A percentile compares a stretch with the other conserved stretches of the same genome.
These are phyloP conservation scores for Creontiades dilutus DNA, from an alignment of 2,888 invertebrate genomes.

Conservation along the genomic window DNA sequence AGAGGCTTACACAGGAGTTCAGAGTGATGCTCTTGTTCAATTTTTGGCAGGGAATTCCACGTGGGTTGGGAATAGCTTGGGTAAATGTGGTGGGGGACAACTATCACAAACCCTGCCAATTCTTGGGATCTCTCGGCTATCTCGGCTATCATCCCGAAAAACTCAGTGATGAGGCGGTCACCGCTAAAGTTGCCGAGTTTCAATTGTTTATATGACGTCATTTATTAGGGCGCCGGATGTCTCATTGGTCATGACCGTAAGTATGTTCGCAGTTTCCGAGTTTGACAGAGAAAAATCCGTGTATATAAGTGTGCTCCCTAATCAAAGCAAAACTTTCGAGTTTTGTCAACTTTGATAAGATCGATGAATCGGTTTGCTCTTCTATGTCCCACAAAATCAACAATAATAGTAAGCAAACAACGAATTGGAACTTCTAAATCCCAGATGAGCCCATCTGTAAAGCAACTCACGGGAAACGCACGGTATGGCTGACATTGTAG, in stretches of 20 bases:
- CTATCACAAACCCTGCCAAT: constrained; percentile 26
- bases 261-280: neutral
- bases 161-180: constrained; percentile 43
- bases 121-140: constrained; percentile 1
- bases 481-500: too few relatives aligned
- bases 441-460: too few relatives aligned
- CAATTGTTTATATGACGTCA: constrained; percentile 4
- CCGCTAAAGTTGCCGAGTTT: neutral
- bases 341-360: too few relatives aligned
- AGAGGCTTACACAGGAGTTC: neutral
- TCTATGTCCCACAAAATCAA: too few relatives aligned
- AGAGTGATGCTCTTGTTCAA: neutral
- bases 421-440: too few relatives aligned
- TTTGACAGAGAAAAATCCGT: too few relatives aligned
- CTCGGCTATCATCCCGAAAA: constrained; percentile 39
- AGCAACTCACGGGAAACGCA: too few relatives aligned
- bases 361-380: too few relatives aligned
- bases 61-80: constrained; percentile 68
- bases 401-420: too few relatives aligned
- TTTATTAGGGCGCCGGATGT: neutral
- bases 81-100: constrained; percentile 38
- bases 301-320: too few relatives aligned
- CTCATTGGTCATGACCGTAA: constrained; percentile 1
- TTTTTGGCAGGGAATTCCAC: constrained; percentile 66
- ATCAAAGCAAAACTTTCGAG: too few relatives aligned